A percentile compares a stretch with the other conserved stretches of the same genome.
Evolutionary conservation across 2,797 vertebrate genomes (phyloP).

Genomic region (Sebastes cheni): DNA sequence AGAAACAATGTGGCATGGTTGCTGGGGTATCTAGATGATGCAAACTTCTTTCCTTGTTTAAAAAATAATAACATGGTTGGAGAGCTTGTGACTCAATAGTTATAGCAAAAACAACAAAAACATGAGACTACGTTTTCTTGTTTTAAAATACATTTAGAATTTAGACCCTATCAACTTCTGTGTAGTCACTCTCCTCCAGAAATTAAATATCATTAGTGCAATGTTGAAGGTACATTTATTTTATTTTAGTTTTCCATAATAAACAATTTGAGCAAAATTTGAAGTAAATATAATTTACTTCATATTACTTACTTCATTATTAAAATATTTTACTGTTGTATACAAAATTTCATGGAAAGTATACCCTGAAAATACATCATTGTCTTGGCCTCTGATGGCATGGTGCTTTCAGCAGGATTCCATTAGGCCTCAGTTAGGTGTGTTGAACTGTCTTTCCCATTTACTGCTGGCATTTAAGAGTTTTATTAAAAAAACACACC

Average conservation of each 20-base stretch:
- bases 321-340: background rate
- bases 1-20: background rate
- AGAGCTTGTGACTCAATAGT: too few species aligned
- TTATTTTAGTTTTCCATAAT: background rate
- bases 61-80: background rate
- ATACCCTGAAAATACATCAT: background rate
- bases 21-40: background rate
- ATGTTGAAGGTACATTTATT: too few species aligned
- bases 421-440: background rate
- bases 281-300: too few species aligned
- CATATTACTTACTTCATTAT: background rate
- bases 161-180: too few species aligned
- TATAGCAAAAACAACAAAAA: background rate
- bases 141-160: background rate
- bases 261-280: background rate
- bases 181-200: too few species aligned
- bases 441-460: background rate
- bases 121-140: background rate
- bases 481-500: background rate
- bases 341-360: background rate
- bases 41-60: background rate
- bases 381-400: background rate
- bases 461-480: background rate
- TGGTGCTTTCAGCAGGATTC: background rate
- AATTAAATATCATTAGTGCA: too few species aligned